Evolutionary conservation across 1,140 invertebrate genomes (phyloP), one percentile per base, ranked within the genome.

Genomic region (Ips typographus): DNA sequence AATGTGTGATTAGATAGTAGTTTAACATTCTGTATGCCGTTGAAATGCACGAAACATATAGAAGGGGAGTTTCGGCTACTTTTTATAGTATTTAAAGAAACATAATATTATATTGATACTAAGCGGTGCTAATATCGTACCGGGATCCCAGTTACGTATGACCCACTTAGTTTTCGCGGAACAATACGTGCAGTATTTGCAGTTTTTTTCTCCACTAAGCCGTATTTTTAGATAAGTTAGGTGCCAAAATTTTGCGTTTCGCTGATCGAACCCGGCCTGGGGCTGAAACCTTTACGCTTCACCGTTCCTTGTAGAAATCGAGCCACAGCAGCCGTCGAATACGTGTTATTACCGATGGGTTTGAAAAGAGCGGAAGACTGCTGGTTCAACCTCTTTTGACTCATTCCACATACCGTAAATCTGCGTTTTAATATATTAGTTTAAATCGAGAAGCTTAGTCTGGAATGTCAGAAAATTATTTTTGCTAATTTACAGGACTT

Each of bases 1-100:
- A 52, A 62, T 69, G 42, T 71, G 73, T 74, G 72, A 71, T 74
- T 73, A 71, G 70, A 63, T 58, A 37, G 70, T 73, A 74, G 70
- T 72, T 68, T 71, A 71, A 64, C 74, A 73, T 71, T 65, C 83
- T 84, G 83, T 85, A 85, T 85, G 84, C 84, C 85, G 83, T 84
- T 84, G 85, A 86, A 86, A 86, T 86, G 85, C 85, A 86, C 84
- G 85, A 85, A 86, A 86, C 85, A 82, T 85, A 85, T 86, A 85
- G 84, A 86, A 86, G 84, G 80, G 84, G 84, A 82, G 82, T 77
- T 77, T 72, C 74, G 73, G 75, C 74, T 74, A 68, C 72, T 76
- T 76, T 64, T 64, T 76, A 73, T 22, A 76, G 72, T 76, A 75
- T 74, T 74, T 71, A 65, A 59, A 56, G 56, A 66, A 65, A 71